phyloP scores from a whole-genome alignment of 2,888 invertebrate species.

The Escarpia spicata region DNA sequence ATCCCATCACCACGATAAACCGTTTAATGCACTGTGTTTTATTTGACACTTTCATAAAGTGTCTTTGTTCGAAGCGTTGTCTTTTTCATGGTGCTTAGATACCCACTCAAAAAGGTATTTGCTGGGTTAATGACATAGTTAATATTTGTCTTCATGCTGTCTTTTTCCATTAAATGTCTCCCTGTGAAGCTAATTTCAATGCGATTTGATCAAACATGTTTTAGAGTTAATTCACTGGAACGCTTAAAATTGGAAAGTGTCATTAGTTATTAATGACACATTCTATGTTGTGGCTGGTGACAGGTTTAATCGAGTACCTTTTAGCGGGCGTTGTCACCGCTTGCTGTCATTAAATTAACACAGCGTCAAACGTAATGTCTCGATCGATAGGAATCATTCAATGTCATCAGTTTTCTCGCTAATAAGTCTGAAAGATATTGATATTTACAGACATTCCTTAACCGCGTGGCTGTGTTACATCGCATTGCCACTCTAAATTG shows the following conservation, averaged over 20 bases:
- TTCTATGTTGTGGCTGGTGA: not conserved
- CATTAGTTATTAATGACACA: not conserved
- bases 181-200: not conserved
- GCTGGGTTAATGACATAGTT: too few relatives aligned
- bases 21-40: too few relatives aligned
- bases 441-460: not conserved
- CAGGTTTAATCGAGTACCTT: slow-evolving; percentile 1
- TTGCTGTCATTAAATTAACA: not conserved
- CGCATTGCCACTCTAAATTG: not conserved
- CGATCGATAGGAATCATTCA: not conserved
- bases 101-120: too few relatives aligned
- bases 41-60: too few relatives aligned
- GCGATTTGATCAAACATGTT: not conserved
- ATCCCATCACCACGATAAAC: too few relatives aligned
- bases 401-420: not conserved
- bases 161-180: not conserved
- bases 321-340: not conserved
- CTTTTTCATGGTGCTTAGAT: too few relatives aligned
- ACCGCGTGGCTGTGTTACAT: not conserved
- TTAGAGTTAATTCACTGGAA: not conserved
- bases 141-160: not conserved
- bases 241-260: not conserved
- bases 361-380: not conserved
- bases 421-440: not conserved
- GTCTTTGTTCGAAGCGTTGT: too few relatives aligned